Percentiles rank a stretch among this genome's conserved stretches.
Evolutionary conservation across 2,113 vertebrate genomes (phyloP).

Genomic region (Chaetodon auriga): DNA sequence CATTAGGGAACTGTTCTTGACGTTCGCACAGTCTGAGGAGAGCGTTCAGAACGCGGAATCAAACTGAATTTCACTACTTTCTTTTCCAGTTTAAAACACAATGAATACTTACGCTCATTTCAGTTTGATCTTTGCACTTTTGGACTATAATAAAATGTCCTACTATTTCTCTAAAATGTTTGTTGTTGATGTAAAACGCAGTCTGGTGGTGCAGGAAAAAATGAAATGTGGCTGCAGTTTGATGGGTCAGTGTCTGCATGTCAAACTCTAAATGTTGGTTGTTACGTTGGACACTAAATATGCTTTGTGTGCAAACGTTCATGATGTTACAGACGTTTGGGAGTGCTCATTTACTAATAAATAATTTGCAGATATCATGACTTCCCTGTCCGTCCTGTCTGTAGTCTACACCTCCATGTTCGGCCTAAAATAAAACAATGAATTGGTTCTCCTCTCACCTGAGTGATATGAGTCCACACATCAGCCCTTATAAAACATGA

Average conservation of each 20-base stretch:
- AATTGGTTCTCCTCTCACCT: no score
- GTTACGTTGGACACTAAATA: not conserved
- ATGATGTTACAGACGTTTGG: not conserved
- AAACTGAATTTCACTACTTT: not conserved
- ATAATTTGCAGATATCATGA: not conserved
- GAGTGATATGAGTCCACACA: no score
- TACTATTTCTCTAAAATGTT: not conserved
- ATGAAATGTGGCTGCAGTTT: not conserved
- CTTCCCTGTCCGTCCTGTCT: not conserved
- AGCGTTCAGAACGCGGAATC: not conserved
- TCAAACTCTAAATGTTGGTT: not conserved
- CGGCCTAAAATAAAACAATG: no score
- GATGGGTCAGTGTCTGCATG: not conserved
- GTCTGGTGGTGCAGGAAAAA: no score
- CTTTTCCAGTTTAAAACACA: not conserved
- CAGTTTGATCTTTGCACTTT: not conserved
- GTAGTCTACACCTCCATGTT: no score
- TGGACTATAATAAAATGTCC: not conserved
- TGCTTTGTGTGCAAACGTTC: conserved; percentile 8
- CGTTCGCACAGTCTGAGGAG: not conserved
- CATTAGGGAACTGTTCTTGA: not conserved
- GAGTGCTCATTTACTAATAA: conserved; percentile 34
- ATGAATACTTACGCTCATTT: not conserved
- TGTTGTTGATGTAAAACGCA: not conserved
- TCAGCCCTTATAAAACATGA: no score